These are phyloP conservation scores for Diaphora mendica DNA, from an alignment of 2,888 invertebrate species.

Conservation along the genomic window DNA sequence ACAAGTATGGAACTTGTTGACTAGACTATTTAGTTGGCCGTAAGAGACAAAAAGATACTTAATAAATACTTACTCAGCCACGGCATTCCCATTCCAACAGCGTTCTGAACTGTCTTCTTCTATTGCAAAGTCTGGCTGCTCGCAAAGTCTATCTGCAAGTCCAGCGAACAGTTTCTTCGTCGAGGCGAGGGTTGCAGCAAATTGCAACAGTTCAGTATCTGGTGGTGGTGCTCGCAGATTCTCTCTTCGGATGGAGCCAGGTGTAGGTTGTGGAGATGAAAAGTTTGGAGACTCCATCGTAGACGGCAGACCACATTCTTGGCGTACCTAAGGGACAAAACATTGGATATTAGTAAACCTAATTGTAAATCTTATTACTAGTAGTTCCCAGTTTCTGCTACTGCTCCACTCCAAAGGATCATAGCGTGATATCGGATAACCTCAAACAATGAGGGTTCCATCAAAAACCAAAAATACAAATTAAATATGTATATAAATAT, in stretches of 20 bases:
- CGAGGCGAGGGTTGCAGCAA: constrained; percentile 88
- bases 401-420: background rate
- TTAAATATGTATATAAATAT: background rate
- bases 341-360: constrained; percentile 5
- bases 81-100: constrained; percentile 93
- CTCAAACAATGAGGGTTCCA: background rate
- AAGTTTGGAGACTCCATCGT: constrained; percentile 64
- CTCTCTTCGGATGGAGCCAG: constrained; percentile 67
- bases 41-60: background rate
- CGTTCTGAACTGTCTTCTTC: constrained; percentile 87
- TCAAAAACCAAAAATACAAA: background rate
- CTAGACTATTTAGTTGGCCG: too few species aligned
- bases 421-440: background rate
- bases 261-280: constrained; percentile 59
- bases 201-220: constrained; percentile 88
- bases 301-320: constrained; percentile 77
- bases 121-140: constrained; percentile 89
- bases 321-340: constrained; percentile 66
- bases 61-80: constrained; percentile 90
- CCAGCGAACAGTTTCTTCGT: constrained; percentile 94
- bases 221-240: constrained; percentile 87
- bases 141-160: constrained; percentile 93
- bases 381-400: background rate
- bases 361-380: background rate
- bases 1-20: too few species aligned